Evolutionary conservation across 1,140 invertebrate species (phyloP).

Genomic region (Leptopilina boulardi): DNA sequence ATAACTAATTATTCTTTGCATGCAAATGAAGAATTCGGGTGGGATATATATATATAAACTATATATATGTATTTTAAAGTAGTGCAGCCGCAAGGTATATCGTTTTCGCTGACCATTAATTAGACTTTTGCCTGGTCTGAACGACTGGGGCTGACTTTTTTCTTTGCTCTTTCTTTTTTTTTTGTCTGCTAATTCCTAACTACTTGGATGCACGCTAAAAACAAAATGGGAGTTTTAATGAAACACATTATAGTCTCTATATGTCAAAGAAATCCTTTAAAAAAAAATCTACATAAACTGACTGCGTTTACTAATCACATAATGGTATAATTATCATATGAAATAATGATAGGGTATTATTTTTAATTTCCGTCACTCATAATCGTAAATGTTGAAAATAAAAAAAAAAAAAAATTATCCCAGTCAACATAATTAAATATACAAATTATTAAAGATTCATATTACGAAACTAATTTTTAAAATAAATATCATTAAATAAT

Average conservation of each 20-base stretch:
- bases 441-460: no score
- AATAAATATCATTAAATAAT: no score
- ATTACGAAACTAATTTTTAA: no score
- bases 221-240: conserved; percentile 13
- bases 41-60: neutral
- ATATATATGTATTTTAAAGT: neutral
- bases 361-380: neutral
- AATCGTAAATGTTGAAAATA: no score
- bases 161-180: conserved; percentile 4
- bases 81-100: conserved; percentile 24
- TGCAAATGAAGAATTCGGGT: conserved; percentile 29
- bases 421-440: no score
- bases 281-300: conserved; percentile 4
- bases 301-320: neutral
- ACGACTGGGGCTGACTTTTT: conserved; percentile 4
- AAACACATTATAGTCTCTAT: conserved; percentile 22
- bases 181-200: conserved; percentile 30
- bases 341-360: neutral
- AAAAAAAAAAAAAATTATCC: no score
- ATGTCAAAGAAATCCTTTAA: conserved; percentile 17
- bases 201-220: conserved; percentile 27
- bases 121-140: conserved; percentile 12
- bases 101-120: conserved; percentile 15
- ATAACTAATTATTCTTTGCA: neutral
- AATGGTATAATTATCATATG: neutral